These are phyloP conservation scores for Globodera ellingtonae DNA, from an alignment of 1,140 invertebrate genomes.

Conservation along the genomic window DNA sequence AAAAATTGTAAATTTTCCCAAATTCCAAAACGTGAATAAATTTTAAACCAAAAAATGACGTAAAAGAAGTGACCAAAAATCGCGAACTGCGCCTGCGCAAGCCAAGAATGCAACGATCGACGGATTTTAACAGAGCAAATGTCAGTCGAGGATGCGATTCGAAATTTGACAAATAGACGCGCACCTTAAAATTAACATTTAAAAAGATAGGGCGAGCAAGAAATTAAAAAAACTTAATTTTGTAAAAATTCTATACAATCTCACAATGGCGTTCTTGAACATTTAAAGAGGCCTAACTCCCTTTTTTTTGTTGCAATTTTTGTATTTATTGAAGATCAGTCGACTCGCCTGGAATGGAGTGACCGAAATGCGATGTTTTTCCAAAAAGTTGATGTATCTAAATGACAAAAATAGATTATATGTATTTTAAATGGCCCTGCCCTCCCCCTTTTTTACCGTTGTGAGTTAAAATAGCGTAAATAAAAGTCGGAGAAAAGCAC, in stretches of 20 bases:
- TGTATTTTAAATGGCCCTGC: no score
- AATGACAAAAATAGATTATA: background rate
- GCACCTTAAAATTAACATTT: slow-evolving; percentile 26
- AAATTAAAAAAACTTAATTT: no score
- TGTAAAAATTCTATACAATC: no score
- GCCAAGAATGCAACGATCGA: slow-evolving; percentile 24
- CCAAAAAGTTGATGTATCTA: slow-evolving; percentile 35
- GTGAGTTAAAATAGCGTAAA: slow-evolving; percentile 33
- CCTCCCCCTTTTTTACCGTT: slow-evolving; percentile 7
- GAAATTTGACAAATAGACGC: slow-evolving; percentile 28
- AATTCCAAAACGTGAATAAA: no score
- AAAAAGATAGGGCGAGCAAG: background rate
- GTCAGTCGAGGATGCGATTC: slow-evolving; percentile 15
- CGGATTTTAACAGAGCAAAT: slow-evolving; percentile 21
- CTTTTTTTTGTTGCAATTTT: background rate
- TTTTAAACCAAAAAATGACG: no score
- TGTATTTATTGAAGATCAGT: slow-evolving; percentile 9
- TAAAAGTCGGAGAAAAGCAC: slow-evolving; percentile 36
- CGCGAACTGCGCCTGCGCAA: slow-evolving; percentile 14
- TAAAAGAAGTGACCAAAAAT: slow-evolving; percentile 10
- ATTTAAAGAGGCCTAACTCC: no score
- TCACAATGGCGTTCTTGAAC: no score
- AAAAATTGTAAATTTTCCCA: no score
- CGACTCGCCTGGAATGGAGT: slow-evolving; percentile 30
- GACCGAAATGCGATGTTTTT: slow-evolving; percentile 36